Evolutionary conservation across 2,888 invertebrate genomes (phyloP), one percentile per base, ranked within the genome.

Genomic region (Ectemnius continuus): DNA sequence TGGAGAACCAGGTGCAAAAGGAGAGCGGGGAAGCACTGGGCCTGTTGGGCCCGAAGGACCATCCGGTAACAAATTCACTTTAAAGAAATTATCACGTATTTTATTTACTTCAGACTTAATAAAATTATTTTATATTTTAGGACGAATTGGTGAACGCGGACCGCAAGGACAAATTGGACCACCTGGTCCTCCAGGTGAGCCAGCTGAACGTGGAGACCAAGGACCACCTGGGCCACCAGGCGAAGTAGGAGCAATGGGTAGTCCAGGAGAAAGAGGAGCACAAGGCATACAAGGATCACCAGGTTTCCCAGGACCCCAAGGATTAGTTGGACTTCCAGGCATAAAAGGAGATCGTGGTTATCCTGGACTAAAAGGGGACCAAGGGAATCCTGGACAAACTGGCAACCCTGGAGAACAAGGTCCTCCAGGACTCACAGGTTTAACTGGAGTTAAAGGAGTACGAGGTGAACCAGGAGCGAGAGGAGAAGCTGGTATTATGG

Each of bases 141-240:
- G 95, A 65, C 93, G 93, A 71, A 93, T 93, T 89, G 96, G 97
- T 76, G 96, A 96, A 86, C 94, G 96, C 87, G 96, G 96, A 0
- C 93, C 93, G 0, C 95, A 95, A 88, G 97, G 97, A n/a, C 93
- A 93, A 16, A 90, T 95, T 23, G 96, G 96, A 3, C 94, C 95
- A 0, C 92, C 93, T 0, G 97, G 97, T 1, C 94, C 95, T 1
- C 95, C 95, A 0, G 97, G 97, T 16, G 96, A 96, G 90, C 94
- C 95, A 60, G 96, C 95, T 0, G 96, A 96, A 89, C 92, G 96
- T 85, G 96, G 96, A 20, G 96, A 96, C 84, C 92, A 94, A 0
- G 96, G 96, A 2, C 91, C 93, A 4, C 94, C 95, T 0, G 97
- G 97, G 1, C 90, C 93, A 0, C 93, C 94, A 5, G 95, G 95